These are phyloP conservation scores for Azorinus chamasolen DNA, from an alignment of 2,888 invertebrate species.

Conservation along the genomic window DNA sequence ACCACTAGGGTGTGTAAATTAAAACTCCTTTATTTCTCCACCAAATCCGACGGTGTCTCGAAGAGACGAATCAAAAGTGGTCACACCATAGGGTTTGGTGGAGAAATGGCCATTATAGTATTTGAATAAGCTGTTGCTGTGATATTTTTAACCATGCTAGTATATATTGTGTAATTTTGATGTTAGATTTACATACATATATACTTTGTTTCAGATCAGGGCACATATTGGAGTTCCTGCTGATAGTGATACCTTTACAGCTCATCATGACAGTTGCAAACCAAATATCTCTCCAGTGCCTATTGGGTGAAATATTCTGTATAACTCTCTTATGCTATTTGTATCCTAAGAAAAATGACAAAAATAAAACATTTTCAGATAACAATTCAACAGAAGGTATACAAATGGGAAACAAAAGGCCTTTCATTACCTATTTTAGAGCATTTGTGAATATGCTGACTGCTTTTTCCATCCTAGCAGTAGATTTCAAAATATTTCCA, in stretches of 20 bases:
- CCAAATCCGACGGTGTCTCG: too few species aligned
- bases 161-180: too few species aligned
- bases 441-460: constrained; percentile 80
- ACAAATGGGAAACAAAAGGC: constrained; percentile 64
- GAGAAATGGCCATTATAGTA: too few species aligned
- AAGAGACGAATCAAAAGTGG: too few species aligned
- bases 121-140: too few species aligned
- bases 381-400: constrained; percentile 26
- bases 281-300: constrained; percentile 41
- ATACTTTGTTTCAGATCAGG: constrained; percentile 47
- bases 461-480: constrained; percentile 93
- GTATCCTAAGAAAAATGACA: constrained; percentile 13
- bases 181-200: too few species aligned
- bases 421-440: constrained; percentile 80
- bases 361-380: constrained; percentile 5
- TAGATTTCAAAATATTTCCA: constrained; percentile 96
- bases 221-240: constrained; percentile 69
- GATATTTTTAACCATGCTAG: too few species aligned
- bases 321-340: constrained; percentile 18
- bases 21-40: too few species aligned
- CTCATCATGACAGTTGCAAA: constrained; percentile 67
- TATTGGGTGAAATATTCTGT: constrained; percentile 20
- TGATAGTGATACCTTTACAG: constrained; percentile 73
- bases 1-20: too few species aligned
- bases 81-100: too few species aligned